phyloP scores from a whole-genome alignment of 1,140 invertebrate species.

The Bombus polaris region DNA sequence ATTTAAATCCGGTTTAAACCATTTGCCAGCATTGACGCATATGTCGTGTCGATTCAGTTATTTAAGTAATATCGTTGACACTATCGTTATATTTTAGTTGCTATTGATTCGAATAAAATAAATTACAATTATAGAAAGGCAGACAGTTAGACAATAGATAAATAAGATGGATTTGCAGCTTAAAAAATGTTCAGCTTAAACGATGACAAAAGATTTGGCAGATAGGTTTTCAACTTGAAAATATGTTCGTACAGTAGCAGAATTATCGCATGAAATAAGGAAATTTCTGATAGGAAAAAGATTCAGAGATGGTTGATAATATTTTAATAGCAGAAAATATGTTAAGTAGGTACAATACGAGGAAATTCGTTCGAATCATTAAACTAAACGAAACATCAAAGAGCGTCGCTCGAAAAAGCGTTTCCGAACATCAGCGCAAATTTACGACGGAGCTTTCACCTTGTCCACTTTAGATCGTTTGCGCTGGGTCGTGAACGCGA shows the following conservation, averaged over 20 bases:
- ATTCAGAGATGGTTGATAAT: too few relatives aligned
- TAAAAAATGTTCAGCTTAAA: background rate
- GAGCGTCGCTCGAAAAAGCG: background rate
- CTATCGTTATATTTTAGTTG: background rate
- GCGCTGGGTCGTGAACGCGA: background rate
- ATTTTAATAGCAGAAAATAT: too few relatives aligned
- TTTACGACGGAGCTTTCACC: background rate
- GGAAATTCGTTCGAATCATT: too few relatives aligned
- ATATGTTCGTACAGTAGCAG: too few relatives aligned
- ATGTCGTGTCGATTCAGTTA: background rate
- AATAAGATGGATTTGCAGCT: background rate
- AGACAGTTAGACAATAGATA: background rate
- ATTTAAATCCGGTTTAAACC: background rate
- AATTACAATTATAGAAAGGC: background rate
- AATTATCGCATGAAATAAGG: too few relatives aligned
- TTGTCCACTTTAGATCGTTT: slow-evolving; percentile 21
- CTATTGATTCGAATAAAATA: background rate
- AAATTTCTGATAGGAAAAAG: too few relatives aligned
- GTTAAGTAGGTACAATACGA: too few relatives aligned
- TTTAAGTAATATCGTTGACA: background rate
- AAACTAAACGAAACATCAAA: background rate
- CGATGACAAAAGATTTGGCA: too few relatives aligned
- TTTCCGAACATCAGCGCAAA: background rate
- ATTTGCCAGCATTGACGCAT: background rate
- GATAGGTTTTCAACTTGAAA: too few relatives aligned